A percentile compares a stretch with the other conserved stretches of the same genome.
Evolutionary conservation across 2,888 invertebrate species (phyloP).

Genomic region (Scrobipalpa costella): DNA sequence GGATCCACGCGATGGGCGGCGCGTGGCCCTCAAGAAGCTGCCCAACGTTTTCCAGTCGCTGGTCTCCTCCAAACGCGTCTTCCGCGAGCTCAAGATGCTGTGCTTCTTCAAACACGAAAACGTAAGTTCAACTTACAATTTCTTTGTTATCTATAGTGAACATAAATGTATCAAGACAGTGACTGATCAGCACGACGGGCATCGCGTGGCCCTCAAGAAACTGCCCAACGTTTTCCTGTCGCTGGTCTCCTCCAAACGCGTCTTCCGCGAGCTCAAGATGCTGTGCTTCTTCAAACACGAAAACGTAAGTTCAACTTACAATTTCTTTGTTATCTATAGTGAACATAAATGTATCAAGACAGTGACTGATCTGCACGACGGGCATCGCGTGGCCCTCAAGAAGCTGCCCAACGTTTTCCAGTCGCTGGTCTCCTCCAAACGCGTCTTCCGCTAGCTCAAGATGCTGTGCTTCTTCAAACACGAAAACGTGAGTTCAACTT

Average conservation of each 20-base stretch:
- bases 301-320: conserved; percentile 89
- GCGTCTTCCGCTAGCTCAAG: conserved; percentile 99
- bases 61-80: conserved; percentile 99
- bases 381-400: conserved; percentile 90
- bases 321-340: neutral
- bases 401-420: conserved; percentile 99
- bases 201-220: conserved; percentile 91
- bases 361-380: conserved; percentile 99
- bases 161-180: conserved; percentile 90
- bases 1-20: conserved; percentile 98
- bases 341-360: conserved; percentile 85
- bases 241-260: conserved; percentile 98
- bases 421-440: conserved; percentile 98
- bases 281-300: conserved; percentile 99
- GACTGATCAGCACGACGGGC: conserved; percentile 98
- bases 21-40: conserved; percentile 99
- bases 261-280: conserved; percentile 99
- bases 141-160: neutral
- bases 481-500: conserved; percentile 93
- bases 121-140: conserved; percentile 84
- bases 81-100: conserved; percentile 99
- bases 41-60: conserved; percentile 99
- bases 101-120: conserved; percentile 99
- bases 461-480: conserved; percentile 99
- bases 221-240: conserved; percentile 99